Evolutionary conservation across 2,888 invertebrate genomes (phyloP).

Genomic region (Dasypolia templi): DNA sequence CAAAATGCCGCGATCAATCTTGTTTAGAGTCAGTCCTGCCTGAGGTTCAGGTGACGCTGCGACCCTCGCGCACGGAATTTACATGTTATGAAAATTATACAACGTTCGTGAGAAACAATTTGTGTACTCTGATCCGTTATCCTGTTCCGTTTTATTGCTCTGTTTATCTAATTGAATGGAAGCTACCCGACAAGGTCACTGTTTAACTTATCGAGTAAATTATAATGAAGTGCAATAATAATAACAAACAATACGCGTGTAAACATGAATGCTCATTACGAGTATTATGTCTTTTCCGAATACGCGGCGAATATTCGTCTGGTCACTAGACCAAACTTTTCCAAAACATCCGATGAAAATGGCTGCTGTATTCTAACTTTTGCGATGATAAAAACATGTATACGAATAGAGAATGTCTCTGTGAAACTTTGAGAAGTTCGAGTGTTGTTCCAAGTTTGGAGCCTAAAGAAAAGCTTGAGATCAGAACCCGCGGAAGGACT

Average conservation of each 20-base stretch:
- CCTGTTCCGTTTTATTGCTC: constrained; percentile 29
- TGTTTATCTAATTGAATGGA: constrained; percentile 38
- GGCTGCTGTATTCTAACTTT: constrained; percentile 55
- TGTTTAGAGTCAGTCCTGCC: constrained; percentile 66
- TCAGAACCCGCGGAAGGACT: constrained; percentile 50
- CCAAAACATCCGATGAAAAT: constrained; percentile 52
- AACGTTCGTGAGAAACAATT: constrained; percentile 40
- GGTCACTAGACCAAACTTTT: constrained; percentile 48
- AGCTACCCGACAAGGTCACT: constrained; percentile 2
- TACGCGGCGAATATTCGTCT: constrained; percentile 25
- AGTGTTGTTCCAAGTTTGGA: constrained; percentile 62
- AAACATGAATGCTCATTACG: constrained; percentile 21
- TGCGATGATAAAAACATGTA: constrained; percentile 59
- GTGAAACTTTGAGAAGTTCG: constrained; percentile 56
- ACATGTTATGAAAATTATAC: constrained; percentile 60
- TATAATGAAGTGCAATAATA: constrained; percentile 12
- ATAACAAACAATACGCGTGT: not conserved
- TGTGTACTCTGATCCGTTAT: constrained; percentile 38
- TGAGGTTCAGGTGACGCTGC: constrained; percentile 62
- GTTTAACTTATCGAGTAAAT: not conserved
- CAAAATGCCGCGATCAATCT: constrained; percentile 78
- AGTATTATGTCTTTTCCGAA: constrained; percentile 13
- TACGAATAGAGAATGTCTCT: constrained; percentile 51
- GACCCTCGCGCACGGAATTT: constrained; percentile 43
- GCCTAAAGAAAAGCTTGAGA: constrained; percentile 57